A percentile compares a stretch with the other conserved stretches of the same genome.
Conservation (phyloP, 2,888 invertebrate genomes). For the Prosopocoilus inquinatus region DNA sequence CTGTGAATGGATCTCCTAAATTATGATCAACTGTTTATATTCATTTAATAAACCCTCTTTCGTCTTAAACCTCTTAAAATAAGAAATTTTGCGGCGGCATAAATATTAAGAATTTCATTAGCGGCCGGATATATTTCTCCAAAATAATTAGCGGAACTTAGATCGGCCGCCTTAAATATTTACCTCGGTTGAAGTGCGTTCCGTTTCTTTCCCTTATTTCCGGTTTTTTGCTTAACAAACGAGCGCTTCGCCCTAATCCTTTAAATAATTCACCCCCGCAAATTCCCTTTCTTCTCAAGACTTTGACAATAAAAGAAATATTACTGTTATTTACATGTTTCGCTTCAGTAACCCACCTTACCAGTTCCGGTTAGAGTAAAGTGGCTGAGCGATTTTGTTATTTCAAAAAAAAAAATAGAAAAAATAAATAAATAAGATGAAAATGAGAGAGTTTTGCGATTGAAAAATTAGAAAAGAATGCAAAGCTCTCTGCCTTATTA, state of each 20-base stretch:
- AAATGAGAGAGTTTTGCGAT: no score
- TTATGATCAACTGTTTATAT: no score
- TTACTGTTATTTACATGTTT: neutral
- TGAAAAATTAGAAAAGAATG: no score
- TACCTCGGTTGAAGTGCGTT: neutral
- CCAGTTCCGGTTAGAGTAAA: no score
- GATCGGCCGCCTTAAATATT: neutral
- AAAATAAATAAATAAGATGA: no score
- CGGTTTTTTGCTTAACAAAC: neutral
- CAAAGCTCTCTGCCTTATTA: conserved; percentile 3
- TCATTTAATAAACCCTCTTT: no score
- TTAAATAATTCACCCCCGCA: neutral
- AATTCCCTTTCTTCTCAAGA: neutral
- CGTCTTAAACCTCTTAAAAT: neutral
- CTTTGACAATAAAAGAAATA: conserved; percentile 1
- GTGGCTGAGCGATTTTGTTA: no score
- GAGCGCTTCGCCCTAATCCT: neutral
- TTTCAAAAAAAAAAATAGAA: no score
- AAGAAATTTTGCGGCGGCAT: neutral
- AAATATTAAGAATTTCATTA: neutral
- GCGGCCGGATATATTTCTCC: neutral
- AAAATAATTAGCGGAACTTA: neutral
- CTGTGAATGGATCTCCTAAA: no score
- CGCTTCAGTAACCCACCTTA: neutral
- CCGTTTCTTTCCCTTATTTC: neutral